Base-by-base conservation (phyloP, 1,140 invertebrate genomes). In the Papilio machaon region DNA sequence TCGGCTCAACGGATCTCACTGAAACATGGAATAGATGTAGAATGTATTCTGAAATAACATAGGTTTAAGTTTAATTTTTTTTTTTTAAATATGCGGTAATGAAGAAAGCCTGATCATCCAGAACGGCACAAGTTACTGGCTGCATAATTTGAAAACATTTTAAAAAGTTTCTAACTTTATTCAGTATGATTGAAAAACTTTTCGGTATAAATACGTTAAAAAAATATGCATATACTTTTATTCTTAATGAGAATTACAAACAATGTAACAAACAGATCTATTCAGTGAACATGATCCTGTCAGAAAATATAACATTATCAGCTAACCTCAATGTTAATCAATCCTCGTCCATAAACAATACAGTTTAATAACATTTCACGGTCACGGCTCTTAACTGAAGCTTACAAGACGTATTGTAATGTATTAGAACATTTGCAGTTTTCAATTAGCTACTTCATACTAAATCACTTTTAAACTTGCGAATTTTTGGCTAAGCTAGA, bases 251-350 rank as follows among this genome's bases (percentile, higher is more conserved):
- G 23, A 19, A 23, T 23, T 10, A 60, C 58, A 23, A 64, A 23
- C 58, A 30, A 35, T 1, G 23, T 43, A 43, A 43, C 38, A 43
- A 43, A 43, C 64, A 35, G 4, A 35, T 17, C 64, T 70, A 5
- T 70, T 70, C 46, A 23, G 19, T 47, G 52, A 76, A 76, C 23
- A 76, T 47, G 74, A 76, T 76, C 47, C 46, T 74, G 75, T 82
- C 17, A 49, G 73, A 74, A 74, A 84, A 82, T 81, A 83, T 78
- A 83, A 81, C 60, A 73, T 83, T 87, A 85, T 87, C 83, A 76
- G 81, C 79, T 60, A 83, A 84, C 81, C 83, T 81, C 80, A 73
- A 80, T 81, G 79, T 73, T 80, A 30, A 75, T 75, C 15, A 73
- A 60, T 43, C 49, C n/a, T 23, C 8, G 43, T 64, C 35, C 47